Conservation (phyloP, 2,113 vertebrate species). For the Ochotona curzoniae region DNA sequence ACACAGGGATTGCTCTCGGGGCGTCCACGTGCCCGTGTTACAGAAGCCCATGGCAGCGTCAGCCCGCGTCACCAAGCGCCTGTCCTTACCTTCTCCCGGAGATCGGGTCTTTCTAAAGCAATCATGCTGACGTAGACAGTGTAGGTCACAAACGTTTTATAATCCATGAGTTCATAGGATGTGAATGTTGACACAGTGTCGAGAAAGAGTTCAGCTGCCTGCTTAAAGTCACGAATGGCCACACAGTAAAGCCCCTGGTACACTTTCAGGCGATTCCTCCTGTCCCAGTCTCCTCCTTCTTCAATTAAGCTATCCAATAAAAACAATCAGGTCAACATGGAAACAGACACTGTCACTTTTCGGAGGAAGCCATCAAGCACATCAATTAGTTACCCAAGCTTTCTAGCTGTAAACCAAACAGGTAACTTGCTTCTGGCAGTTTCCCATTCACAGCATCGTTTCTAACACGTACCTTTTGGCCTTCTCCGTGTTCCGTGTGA, state of each 20-base stretch:
- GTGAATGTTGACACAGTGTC: conserved; percentile 99
- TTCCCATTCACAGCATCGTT: background rate
- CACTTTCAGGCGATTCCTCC: conserved; percentile 97
- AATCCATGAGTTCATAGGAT: conserved; percentile 99
- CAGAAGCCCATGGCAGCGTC: background rate
- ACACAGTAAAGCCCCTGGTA: conserved; percentile 99
- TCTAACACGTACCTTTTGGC: conserved; percentile 93
- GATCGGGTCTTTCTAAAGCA: conserved; percentile 96
- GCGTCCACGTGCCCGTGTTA: background rate
- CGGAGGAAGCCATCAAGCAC: background rate
- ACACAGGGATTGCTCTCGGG: background rate
- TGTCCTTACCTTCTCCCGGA: conserved; percentile 94
- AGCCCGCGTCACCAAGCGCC: fast-evolving
- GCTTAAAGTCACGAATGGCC: conserved; percentile 97
- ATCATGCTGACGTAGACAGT: conserved; percentile 99
- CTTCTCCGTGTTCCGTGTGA: conserved; percentile 98
- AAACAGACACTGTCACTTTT: background rate
- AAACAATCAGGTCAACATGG: conserved; percentile 29
- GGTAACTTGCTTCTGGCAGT: background rate
- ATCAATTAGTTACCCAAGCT: background rate
- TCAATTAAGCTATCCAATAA: conserved; percentile 93
- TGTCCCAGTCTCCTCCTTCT: conserved; percentile 99
- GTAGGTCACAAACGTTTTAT: conserved; percentile 99
- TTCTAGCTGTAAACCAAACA: background rate
- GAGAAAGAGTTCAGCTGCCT: conserved; percentile 98